Evolutionary conservation across 2,797 vertebrate genomes (phyloP), one percentile per base, ranked within the genome.

Genomic region (Brachyalestes nurse): DNA sequence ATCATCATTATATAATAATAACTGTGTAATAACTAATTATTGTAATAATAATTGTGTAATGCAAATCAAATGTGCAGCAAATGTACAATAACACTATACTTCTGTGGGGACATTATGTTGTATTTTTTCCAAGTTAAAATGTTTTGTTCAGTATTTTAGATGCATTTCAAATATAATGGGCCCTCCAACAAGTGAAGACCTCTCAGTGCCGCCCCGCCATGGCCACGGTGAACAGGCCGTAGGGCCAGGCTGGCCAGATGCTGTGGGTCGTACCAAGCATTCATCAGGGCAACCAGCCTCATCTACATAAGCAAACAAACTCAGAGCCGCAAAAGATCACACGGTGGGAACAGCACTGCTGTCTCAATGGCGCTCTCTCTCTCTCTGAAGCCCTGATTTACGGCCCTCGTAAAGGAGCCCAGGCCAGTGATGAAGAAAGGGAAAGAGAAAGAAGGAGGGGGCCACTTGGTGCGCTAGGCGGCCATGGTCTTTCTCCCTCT

Each of bases 291-390:
- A 19, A 55, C 28, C 13, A 16, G 45, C 57, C 76, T 83, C 64
- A 83, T 83, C 53, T 80, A 47, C 84, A 85, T 87, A 84, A 75
- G 65, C 69, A 84, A 79, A 80, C 67, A 80, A 81, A 67, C 40
- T 42, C 72, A 60, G 57, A 21, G 71, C 76, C 55, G 28, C 75
- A 64, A 65, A 71, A 64, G 72, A 71, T 65, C 65, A 58, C 34
- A 70, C 25, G 53, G 76, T 86, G 86, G 79, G 84, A 85, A 85
- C 64, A 65, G 74, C 34, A 47, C 47, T 77, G 60, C 42, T 13
- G 23, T 25, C 57, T 70, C 71, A 82, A 81, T 71, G 64, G 40
- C 40, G 19, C n/a, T 62, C 45, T 45, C 28, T 80, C 53, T 80
- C 55, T 80, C 51, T 72, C 78, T 25, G 25, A 73, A 70, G 47